Percentiles rank a stretch among this genome's conserved stretches.
Evolutionary conservation across 2,113 vertebrate species (phyloP).

Genomic region (Syngnathus typhle): DNA sequence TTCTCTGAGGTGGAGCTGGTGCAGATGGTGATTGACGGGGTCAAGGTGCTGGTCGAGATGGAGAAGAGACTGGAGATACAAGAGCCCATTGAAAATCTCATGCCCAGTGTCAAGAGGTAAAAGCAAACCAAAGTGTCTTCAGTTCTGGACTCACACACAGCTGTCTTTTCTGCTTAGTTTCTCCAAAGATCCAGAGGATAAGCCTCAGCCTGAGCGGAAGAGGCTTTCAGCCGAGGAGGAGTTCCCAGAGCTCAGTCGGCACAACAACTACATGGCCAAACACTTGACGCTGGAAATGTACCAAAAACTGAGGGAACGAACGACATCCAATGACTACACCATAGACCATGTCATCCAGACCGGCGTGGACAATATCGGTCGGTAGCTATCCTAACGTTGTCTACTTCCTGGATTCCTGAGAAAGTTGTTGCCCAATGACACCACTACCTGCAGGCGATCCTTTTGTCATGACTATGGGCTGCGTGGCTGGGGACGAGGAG

Average conservation of each 20-base stretch:
- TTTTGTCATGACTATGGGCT: slow-evolving; percentile 3
- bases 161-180: background rate
- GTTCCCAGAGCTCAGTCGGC: slow-evolving; percentile 8
- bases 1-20: slow-evolving; percentile 9
- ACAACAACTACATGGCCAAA: slow-evolving; percentile 12
- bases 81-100: slow-evolving; percentile 3
- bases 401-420: background rate
- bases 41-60: slow-evolving; percentile 9
- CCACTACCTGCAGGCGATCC: background rate
- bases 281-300: slow-evolving; percentile 1
- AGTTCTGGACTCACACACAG: background rate
- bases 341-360: slow-evolving; percentile 8
- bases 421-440: background rate
- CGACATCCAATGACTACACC: slow-evolving; percentile 2
- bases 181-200: background rate
- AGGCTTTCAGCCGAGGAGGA: slow-evolving; percentile 3
- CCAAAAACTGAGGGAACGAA: slow-evolving; percentile 5
- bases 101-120: background rate
- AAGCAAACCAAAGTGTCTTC: background rate
- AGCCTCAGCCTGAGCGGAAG: slow-evolving; percentile 1
- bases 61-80: slow-evolving; percentile 7
- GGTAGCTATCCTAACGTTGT: background rate
- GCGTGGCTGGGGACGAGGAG: slow-evolving; percentile 7
- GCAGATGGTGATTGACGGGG: slow-evolving; percentile 1
- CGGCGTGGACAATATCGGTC: slow-evolving; percentile 6